Evolutionary conservation across 2,888 invertebrate genomes (phyloP), one percentile per base, ranked within the genome.

Genomic region (Lasioglossum zephyrum): DNA sequence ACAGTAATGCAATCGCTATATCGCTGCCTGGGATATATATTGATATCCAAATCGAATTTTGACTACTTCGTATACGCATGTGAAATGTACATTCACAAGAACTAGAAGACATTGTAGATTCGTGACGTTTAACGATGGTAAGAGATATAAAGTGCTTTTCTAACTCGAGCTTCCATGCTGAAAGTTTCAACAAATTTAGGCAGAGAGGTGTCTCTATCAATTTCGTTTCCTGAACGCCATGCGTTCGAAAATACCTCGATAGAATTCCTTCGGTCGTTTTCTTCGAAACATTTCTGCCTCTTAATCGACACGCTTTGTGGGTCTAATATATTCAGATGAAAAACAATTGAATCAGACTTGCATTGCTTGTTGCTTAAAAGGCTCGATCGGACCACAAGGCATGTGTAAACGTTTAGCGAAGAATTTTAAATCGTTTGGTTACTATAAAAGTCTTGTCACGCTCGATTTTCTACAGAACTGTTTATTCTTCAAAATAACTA

Each of bases 111-210:
- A 63, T 83, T 81, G 63, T 83, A 69, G 53, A 82, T n/a, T 60
- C 47, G 31, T 69, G 47, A 63, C 22, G 41, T 73, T 73, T n/a
- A 39, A 66, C 26, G 22, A 47, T 22, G 44, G n/a, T 83, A 57
- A 60, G 78, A 36, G 84, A 84, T 73, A 84, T 73, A 77, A 84
- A 84, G 84, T 84, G 84, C 69, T 84, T 84, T 84, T 83, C 39
- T 60, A 47, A 84, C 39, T 73, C 47, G 77, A 84, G 77, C 73
- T 84, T 84, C 77, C 57, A 84, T 47, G 49, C 69, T 84, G 57
- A 84, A 70, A 57, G 44, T 84, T 47, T 39, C 18, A 73, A 36
- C n/a, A 41, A 77, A 84, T n/a, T 39, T n/a, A 63, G 47, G 66
- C 44, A 66, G n/a, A 77, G 44, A 49, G 41, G 41, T 70, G 69